Conservation (phyloP, 2,888 invertebrate genomes). For the Calephelis perditalis region DNA sequence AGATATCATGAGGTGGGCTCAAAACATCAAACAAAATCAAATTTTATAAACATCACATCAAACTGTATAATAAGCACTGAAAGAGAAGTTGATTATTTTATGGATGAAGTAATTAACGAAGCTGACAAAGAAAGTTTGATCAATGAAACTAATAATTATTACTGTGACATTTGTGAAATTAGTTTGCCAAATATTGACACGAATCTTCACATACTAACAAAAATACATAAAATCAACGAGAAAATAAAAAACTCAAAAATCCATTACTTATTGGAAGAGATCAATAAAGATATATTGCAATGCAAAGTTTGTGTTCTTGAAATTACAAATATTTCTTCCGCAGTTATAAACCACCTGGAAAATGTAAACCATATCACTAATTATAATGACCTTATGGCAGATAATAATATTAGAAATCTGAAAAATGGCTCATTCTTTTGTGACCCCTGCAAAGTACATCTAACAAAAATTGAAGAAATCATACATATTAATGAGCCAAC, state of each 20-base stretch:
- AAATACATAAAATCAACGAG: constrained; percentile 2
- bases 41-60: too few species aligned
- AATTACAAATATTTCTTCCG: not conserved
- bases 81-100: too few species aligned
- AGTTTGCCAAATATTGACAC: not conserved
- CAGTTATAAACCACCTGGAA: not conserved
- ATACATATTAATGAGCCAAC: not conserved
- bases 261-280: not conserved
- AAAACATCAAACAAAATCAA: too few species aligned
- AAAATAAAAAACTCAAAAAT: constrained; percentile 1
- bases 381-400: constrained; percentile 1
- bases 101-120: too few species aligned
- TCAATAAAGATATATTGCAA: not conserved
- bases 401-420: not conserved
- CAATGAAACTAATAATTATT: not conserved
- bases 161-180: not conserved
- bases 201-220: not conserved
- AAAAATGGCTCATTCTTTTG: constrained; percentile 14
- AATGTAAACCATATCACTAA: constrained; percentile 3
- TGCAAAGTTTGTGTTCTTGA: not conserved
- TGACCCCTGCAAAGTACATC: constrained; percentile 11
- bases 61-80: too few species aligned
- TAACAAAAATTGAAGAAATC: not conserved
- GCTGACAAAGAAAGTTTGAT: too few species aligned
- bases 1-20: too few species aligned